phyloP scores from a whole-genome alignment of 2,888 invertebrate species.

The Dicranocentrus wangi region DNA sequence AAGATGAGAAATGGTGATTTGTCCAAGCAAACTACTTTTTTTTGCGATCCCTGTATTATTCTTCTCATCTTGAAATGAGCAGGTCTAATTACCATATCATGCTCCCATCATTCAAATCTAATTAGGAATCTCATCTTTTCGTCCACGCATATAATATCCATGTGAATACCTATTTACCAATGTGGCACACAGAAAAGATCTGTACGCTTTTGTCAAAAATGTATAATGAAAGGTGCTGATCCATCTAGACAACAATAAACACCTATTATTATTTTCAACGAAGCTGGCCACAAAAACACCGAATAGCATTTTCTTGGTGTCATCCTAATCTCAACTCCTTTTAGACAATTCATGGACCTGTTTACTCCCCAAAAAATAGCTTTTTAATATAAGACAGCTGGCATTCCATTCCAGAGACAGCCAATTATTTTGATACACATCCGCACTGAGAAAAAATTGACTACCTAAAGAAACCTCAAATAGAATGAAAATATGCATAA shows the following conservation, averaged over 20 bases:
- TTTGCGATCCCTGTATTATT: not conserved
- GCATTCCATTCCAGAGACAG: slow-evolving; percentile 6
- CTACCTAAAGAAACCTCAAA: not conserved
- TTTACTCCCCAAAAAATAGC: not conserved
- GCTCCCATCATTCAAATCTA: slow-evolving; percentile 29
- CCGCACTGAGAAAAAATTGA: not conserved
- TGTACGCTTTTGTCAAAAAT: not conserved
- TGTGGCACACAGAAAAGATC: not conserved
- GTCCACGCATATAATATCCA: not conserved
- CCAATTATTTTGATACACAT: slow-evolving; percentile 8
- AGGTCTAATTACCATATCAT: slow-evolving; percentile 19
- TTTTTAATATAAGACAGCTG: not conserved
- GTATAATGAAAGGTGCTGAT: not conserved
- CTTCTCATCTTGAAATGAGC: not conserved
- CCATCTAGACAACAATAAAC: not conserved
- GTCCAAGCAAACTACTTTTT: not conserved
- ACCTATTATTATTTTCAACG: not conserved
- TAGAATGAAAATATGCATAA: not conserved
- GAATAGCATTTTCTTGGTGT: slow-evolving; percentile 10
- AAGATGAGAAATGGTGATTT: not conserved
- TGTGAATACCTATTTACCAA: not conserved
- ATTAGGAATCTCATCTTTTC: slow-evolving; percentile 24
- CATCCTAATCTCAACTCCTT: not conserved
- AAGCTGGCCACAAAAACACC: not conserved
- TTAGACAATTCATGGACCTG: not conserved